Evolutionary conservation across 1,140 invertebrate genomes (phyloP), one percentile per base, ranked within the genome.

Genomic region (Caerostris extrusa): DNA sequence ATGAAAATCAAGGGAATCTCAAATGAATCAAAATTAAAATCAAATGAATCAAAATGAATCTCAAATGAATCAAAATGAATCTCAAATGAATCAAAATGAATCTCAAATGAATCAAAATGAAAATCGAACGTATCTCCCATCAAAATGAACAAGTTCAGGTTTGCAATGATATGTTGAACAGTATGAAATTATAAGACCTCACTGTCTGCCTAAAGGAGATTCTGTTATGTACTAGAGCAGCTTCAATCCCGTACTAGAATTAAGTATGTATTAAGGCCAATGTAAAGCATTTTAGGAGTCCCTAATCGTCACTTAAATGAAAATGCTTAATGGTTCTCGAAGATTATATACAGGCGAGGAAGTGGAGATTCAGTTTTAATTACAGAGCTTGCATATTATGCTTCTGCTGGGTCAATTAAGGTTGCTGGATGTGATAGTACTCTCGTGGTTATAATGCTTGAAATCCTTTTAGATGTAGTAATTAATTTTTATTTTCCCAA

Each of bases 261-360:
- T 34, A 34, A 50, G 50, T 10, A 50, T 34, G 71, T 12, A 53
- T 77, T 77, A 77, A 77, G 7, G 5, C 8, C 71, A 77, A 1
- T 50, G 10, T 77, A 77, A 77, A 50, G 8, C 34, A 50, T 77
- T 77, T 53, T 77, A 53, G 50, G 71, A 34, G 10, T 77, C 71
- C 71, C 71, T 77, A 77, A 77, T 77, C 71, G 50, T 77, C 50
- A 50, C 71, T 77, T 77, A 77, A 77, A 77, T 50, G 71, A 77
- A 77, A 77, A 77, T 77, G 71, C 71, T 50, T 77, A 77, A 77
- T 53, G 71, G 71, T 53, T 53, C 19, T 5, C 5, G 71, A 50
- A 50, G 34, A 77, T 77, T 77, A 77, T 77, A 34, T 34, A 4
- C 8, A 50, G 50, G 12, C 2, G 19, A 77, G 71, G 8, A 77